phyloP scores from a whole-genome alignment of 2,797 vertebrate genomes.

The Zalophus californianus region DNA sequence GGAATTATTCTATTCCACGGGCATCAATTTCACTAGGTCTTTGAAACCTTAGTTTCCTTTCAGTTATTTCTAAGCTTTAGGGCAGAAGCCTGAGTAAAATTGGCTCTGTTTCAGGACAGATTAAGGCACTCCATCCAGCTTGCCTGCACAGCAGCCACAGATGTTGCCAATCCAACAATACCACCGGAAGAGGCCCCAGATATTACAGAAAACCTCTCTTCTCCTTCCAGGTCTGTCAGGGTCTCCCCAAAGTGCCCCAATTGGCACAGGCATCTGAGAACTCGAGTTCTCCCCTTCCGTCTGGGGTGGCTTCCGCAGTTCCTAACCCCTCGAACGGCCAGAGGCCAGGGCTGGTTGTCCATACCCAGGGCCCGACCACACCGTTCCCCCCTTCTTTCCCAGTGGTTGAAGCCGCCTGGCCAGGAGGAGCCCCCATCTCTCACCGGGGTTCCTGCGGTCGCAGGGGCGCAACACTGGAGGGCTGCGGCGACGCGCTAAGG shows the following conservation, averaged over 20 bases:
- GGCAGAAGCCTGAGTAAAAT: background rate
- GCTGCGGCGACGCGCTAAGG: conserved; percentile 86
- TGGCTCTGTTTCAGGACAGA: background rate
- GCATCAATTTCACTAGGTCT: background rate
- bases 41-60: conserved; percentile 33
- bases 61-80: background rate
- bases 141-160: background rate
- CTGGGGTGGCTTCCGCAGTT: background rate
- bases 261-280: background rate
- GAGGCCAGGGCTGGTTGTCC: background rate
- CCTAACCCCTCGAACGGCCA: background rate
- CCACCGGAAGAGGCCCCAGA: background rate
- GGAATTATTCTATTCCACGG: background rate
- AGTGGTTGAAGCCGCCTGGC: background rate
- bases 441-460: conserved; percentile 87
- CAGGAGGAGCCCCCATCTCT: conserved; percentile 22
- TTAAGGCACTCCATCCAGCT: background rate
- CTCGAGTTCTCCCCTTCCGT: background rate
- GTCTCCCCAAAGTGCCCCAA: background rate
- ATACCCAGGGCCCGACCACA: background rate
- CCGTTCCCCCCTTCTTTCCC: background rate
- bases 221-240: background rate
- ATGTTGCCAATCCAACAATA: no score
- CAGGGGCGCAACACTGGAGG: conserved; percentile 79
- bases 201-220: background rate